Conservation (phyloP, 2,888 invertebrate genomes). For the Philopedon plagiatum region DNA sequence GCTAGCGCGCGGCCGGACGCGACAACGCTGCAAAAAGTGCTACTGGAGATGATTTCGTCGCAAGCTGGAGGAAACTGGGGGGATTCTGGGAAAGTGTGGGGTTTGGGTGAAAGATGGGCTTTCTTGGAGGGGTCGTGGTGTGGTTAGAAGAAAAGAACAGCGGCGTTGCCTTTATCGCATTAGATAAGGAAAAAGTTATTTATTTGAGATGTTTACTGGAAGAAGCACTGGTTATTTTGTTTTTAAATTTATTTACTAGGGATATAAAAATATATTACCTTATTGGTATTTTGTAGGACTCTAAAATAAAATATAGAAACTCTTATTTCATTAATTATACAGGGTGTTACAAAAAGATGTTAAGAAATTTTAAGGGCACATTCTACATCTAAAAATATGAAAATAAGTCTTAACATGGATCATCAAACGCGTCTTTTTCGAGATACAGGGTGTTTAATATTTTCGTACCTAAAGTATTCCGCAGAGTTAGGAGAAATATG, state of each 20-base stretch:
- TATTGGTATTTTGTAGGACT: no score
- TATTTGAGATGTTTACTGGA: neutral
- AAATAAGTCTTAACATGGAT: no score
- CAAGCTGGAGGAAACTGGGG: constrained; percentile 25
- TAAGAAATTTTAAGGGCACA: no score
- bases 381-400: no score
- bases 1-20: constrained; percentile 72
- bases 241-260: neutral
- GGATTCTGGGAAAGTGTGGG: neutral
- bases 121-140: neutral
- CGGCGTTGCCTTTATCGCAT: neutral
- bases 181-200: neutral
- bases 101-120: neutral
- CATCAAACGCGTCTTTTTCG: no score
- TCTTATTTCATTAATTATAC: no score
- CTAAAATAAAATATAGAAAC: no score
- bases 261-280: no score
- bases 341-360: no score
- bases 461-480: no score
- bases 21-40: constrained; percentile 60
- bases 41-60: constrained; percentile 53
- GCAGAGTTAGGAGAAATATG: no score
- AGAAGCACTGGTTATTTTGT: neutral
- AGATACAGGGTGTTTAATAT: no score
- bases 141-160: constrained; percentile 6